Percentiles rank a stretch among this genome's conserved stretches.
Conservation (phyloP, 2,113 vertebrate genomes). For the Genyomyrus donnyi region DNA sequence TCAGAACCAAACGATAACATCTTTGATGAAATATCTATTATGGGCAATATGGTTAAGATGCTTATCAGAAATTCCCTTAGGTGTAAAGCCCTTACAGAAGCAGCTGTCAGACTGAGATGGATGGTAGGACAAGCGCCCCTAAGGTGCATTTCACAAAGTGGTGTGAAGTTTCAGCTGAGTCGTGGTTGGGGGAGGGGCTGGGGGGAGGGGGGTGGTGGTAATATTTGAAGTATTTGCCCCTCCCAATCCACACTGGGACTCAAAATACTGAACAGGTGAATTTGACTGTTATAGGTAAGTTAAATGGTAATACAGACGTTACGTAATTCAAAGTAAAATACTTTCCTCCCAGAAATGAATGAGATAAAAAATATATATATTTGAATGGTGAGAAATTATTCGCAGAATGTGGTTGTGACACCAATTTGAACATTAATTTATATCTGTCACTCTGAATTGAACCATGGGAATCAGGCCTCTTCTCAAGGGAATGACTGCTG, state of each 20-base stretch:
- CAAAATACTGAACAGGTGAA: not conserved
- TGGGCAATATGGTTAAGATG: not conserved
- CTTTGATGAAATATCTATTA: slow-evolving; percentile 9
- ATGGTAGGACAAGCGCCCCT: not conserved
- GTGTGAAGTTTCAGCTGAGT: not conserved
- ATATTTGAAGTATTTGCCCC: not conserved
- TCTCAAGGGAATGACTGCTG: not conserved
- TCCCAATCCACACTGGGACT: not conserved
- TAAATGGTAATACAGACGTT: not conserved
- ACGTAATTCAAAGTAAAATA: not conserved
- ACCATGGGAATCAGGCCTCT: not conserved
- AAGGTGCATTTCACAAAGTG: not conserved
- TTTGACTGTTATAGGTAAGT: not conserved
- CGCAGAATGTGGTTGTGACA: not conserved
- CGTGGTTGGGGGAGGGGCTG: not conserved
- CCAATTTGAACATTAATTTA: not conserved
- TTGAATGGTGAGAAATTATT: not conserved
- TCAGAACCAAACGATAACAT: not conserved
- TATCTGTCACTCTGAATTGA: not conserved
- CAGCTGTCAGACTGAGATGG: not conserved
- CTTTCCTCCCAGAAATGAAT: not conserved
- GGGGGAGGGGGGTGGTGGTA: not conserved
- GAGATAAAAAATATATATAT: not conserved
- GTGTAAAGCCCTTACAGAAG: not conserved
- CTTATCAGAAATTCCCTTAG: not conserved